phyloP scores from a whole-genome alignment of 2,888 invertebrate species.

The Papilio demoleus region DNA sequence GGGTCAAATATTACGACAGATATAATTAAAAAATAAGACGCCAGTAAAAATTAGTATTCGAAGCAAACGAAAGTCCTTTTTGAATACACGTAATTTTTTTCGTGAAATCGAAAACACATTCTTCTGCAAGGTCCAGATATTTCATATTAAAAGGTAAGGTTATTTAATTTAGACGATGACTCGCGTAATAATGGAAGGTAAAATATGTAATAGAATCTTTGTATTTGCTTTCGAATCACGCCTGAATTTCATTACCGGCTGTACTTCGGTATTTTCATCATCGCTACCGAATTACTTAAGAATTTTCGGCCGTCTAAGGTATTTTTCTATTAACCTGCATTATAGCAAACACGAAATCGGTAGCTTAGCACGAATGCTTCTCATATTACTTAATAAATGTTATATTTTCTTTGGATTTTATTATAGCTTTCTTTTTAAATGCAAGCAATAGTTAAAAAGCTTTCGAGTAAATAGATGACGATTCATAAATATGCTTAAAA shows the following conservation, averaged over 20 bases:
- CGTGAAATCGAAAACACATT: too few species aligned
- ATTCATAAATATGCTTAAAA: too few species aligned
- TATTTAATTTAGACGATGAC: not conserved
- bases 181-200: not conserved
- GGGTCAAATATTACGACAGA: not conserved
- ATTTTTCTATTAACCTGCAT: slow-evolving; percentile 34
- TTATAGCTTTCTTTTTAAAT: not conserved
- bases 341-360: slow-evolving; percentile 12
- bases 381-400: not conserved
- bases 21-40: not conserved
- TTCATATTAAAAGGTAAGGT: too few species aligned
- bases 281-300: slow-evolving; percentile 16
- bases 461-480: too few species aligned
- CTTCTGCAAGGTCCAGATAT: too few species aligned
- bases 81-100: too few species aligned
- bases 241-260: slow-evolving; percentile 30
- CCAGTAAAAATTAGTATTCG: not conserved
- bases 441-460: not conserved
- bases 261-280: slow-evolving; percentile 29
- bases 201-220: not conserved
- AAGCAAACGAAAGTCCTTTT: too few species aligned
- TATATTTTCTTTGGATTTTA: not conserved
- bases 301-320: slow-evolving; percentile 29
- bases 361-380: not conserved
- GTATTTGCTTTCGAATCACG: slow-evolving; percentile 24